Evolutionary conservation across 2,797 vertebrate genomes (phyloP).

Genomic region (Euthynnus affinis): DNA sequence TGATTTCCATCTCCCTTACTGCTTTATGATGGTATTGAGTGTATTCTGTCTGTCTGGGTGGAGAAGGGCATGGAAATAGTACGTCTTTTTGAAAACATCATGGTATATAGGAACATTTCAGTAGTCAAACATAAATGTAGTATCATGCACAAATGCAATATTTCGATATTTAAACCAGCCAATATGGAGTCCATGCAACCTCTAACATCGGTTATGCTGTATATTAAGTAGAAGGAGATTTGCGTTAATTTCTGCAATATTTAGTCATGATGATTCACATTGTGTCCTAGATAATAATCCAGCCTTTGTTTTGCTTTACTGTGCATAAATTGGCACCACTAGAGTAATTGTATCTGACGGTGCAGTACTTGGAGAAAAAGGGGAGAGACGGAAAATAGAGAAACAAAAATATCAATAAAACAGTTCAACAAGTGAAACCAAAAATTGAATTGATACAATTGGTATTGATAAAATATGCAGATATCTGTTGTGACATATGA

Average conservation of each 20-base stretch:
- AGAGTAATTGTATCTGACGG: no score
- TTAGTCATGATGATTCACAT: slow-evolving; percentile 4
- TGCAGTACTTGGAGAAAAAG: no score
- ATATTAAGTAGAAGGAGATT: background rate
- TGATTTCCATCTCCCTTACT: background rate
- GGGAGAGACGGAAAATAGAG: no score
- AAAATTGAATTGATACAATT: background rate
- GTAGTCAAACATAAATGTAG: no score
- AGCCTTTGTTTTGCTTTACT: background rate
- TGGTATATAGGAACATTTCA: no score
- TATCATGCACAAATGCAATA: background rate
- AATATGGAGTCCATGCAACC: background rate
- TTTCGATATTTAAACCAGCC: background rate
- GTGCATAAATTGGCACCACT: no score
- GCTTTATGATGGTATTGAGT: background rate
- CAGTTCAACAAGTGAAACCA: background rate
- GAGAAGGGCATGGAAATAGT: background rate
- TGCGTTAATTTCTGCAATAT: background rate
- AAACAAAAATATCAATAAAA: no score
- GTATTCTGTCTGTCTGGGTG: background rate
- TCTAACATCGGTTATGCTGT: background rate
- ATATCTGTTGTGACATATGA: slow-evolving; percentile 10
- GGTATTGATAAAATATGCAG: background rate
- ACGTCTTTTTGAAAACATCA: no score
- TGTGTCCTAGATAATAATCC: background rate